Evolutionary conservation across 2,113 vertebrate genomes (phyloP).

Genomic region (Platichthys flesus): DNA sequence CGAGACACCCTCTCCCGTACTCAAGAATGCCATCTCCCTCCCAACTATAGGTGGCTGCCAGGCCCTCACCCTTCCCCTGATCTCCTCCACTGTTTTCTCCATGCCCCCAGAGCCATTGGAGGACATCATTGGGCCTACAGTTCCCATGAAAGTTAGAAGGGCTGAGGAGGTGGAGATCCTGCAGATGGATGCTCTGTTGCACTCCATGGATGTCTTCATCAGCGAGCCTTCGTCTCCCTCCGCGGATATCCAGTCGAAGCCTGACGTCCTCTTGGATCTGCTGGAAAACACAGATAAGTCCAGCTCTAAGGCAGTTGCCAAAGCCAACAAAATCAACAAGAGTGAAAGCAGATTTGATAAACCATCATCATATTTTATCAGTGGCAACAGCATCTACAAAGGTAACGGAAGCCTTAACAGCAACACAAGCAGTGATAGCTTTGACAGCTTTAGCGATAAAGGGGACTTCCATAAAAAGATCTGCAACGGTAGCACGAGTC

Average conservation of each 20-base stretch:
- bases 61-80: constrained; percentile 90
- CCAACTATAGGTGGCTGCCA: constrained; percentile 95
- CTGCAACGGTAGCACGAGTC: constrained; percentile 45
- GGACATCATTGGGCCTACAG: constrained; percentile 75
- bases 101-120: constrained; percentile 86
- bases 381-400: constrained; percentile 71
- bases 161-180: constrained; percentile 75
- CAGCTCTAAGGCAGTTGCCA: constrained; percentile 80
- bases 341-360: constrained; percentile 82
- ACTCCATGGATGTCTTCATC: constrained; percentile 76
- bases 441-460: constrained; percentile 65
- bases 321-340: constrained; percentile 81
- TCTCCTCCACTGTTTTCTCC: constrained; percentile 88
- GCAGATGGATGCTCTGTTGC: constrained; percentile 78
- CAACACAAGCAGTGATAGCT: constrained; percentile 71
- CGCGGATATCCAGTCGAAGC: constrained; percentile 57
- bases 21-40: constrained; percentile 99
- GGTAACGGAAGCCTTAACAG: constrained; percentile 71
- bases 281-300: constrained; percentile 84
- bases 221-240: constrained; percentile 63
- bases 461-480: constrained; percentile 56
- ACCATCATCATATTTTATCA: constrained; percentile 79
- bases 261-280: constrained; percentile 72
- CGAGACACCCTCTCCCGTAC: constrained; percentile 94
- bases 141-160: constrained; percentile 49